phyloP scores from a whole-genome alignment of 2,797 vertebrate genomes.

The Simalia tracyae region DNA sequence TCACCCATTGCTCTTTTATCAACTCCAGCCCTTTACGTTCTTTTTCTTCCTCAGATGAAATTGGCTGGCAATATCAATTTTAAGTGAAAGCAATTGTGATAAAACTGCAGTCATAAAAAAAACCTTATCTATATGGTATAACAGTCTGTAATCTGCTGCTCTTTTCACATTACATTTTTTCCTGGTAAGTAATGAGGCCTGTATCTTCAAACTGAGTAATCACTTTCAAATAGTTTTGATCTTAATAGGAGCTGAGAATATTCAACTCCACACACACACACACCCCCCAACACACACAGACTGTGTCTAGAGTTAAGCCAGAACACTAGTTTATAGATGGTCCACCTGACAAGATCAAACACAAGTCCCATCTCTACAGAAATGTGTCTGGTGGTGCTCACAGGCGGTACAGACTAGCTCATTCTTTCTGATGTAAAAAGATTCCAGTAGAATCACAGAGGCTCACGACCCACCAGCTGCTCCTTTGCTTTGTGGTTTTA shows the following conservation, averaged over 20 bases:
- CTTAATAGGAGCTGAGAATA: background rate
- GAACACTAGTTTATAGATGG: background rate
- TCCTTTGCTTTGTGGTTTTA: conserved; percentile 61
- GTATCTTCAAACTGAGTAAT: background rate
- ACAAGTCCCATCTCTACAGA: conserved; percentile 31
- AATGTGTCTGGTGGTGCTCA: conserved; percentile 34
- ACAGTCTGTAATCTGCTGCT: background rate
- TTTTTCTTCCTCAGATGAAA: background rate
- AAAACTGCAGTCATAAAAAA: background rate
- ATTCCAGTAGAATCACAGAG: conserved; percentile 65
- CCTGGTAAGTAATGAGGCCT: background rate
- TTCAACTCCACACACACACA: background rate
- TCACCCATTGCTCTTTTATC: background rate
- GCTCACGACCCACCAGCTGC: conserved; percentile 72
- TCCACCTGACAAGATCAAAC: conserved; percentile 50
- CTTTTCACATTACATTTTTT: background rate
- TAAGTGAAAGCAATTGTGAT: background rate
- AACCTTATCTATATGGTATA: background rate
- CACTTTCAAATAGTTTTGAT: background rate
- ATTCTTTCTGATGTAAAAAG: conserved; percentile 67
- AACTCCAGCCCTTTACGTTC: background rate
- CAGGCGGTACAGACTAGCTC: conserved; percentile 30
- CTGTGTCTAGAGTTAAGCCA: background rate
- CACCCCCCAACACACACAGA: background rate
- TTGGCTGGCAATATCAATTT: background rate